These are phyloP conservation scores for Strigamia transsilvanica DNA, from an alignment of 2,888 invertebrate species.

Conservation along the genomic window DNA sequence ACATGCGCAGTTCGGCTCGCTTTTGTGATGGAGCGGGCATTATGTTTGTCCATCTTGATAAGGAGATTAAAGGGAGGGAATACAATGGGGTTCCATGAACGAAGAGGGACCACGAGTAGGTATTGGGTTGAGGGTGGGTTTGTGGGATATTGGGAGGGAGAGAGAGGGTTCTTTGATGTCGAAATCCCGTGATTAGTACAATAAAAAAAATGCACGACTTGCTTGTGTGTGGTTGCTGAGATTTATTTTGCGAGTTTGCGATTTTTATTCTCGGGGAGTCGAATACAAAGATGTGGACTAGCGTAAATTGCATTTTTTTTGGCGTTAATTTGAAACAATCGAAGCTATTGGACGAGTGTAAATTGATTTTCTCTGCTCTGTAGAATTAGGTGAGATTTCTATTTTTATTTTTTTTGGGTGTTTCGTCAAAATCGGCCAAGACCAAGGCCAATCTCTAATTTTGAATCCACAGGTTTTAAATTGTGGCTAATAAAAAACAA, in stretches of 20 bases:
- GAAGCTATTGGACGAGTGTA: too few species aligned
- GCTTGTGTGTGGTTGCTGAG: not conserved
- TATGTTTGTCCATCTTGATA: conserved; percentile 49
- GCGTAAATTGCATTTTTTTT: too few species aligned
- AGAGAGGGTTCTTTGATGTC: conserved; percentile 13
- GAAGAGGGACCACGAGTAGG: conserved; percentile 13
- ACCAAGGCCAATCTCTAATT: too few species aligned
- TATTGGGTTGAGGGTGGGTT: conserved; percentile 2
- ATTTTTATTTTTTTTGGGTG: too few species aligned
- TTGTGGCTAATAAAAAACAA: too few species aligned
- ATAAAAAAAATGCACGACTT: not conserved
- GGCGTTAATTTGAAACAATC: too few species aligned
- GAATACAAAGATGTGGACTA: too few species aligned
- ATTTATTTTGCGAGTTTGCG: not conserved
- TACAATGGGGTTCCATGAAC: conserved; percentile 10
- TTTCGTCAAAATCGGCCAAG: too few species aligned
- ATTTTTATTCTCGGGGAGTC: too few species aligned
- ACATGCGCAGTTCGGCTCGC: conserved; percentile 26
- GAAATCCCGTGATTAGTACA: conserved; percentile 12
- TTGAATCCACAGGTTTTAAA: too few species aligned
- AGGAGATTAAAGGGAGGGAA: conserved; percentile 39
- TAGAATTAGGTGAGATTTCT: too few species aligned
- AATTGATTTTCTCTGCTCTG: too few species aligned
- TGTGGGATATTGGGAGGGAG: not conserved
- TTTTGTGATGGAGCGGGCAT: conserved; percentile 24